Conservation (phyloP, 1,140 invertebrate genomes). For the Saxidomus purpurata region DNA sequence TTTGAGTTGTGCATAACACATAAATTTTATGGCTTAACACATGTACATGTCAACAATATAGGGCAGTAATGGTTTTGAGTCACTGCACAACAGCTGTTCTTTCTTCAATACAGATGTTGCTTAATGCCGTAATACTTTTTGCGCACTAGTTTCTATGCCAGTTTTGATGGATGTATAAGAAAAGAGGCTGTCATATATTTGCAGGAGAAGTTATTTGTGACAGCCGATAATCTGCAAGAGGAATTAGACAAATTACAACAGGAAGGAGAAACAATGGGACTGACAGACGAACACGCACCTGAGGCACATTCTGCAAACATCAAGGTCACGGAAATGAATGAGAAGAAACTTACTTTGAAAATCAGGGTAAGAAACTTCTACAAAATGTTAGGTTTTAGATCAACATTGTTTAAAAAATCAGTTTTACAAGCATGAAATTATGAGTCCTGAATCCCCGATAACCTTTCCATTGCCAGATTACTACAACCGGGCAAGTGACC, state of each 20-base stretch:
- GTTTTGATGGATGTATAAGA: background rate
- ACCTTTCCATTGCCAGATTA: too few relatives aligned
- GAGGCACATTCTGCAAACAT: conserved; percentile 47
- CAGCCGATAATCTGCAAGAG: conserved; percentile 74
- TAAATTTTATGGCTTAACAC: too few relatives aligned
- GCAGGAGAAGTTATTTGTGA: conserved; percentile 81
- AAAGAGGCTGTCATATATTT: conserved; percentile 29
- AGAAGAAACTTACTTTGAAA: conserved; percentile 79
- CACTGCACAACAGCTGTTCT: background rate
- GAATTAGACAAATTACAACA: conserved; percentile 73
- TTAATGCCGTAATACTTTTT: background rate
- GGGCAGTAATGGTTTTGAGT: background rate
- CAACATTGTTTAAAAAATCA: too few relatives aligned
- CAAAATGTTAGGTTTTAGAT: too few relatives aligned
- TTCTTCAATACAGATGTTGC: background rate
- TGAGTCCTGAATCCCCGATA: too few relatives aligned
- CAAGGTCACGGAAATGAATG: conserved; percentile 80
- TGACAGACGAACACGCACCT: conserved; percentile 15
- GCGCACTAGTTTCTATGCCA: background rate
- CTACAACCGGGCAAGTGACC: too few relatives aligned
- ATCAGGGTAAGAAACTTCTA: conserved; percentile 73
- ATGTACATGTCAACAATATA: too few relatives aligned
- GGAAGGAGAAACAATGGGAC: conserved; percentile 68
- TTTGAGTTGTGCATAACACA: too few relatives aligned
- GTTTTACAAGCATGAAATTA: too few relatives aligned